These are phyloP conservation scores for Amblyteles armatorius DNA, from an alignment of 2,888 invertebrate genomes.

Conservation along the genomic window DNA sequence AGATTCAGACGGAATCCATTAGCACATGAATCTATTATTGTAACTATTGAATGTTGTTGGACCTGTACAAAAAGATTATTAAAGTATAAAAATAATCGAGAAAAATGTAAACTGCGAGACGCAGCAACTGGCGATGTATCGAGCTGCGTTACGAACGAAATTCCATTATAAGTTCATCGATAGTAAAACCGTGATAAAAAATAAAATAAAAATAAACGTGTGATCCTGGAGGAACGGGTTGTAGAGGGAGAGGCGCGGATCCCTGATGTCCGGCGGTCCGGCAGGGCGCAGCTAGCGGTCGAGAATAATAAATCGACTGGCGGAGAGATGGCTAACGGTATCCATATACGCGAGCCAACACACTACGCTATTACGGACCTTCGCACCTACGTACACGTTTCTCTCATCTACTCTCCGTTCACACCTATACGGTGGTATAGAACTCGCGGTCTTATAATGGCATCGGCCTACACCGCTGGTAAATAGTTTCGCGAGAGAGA, in stretches of 20 bases:
- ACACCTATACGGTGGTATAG: slow-evolving; percentile 47
- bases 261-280: slow-evolving; percentile 58
- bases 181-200: slow-evolving; percentile 50
- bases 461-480: slow-evolving; percentile 30
- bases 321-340: slow-evolving; percentile 64
- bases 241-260: slow-evolving; percentile 34
- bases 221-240: slow-evolving; percentile 60
- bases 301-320: slow-evolving; percentile 75
- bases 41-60: not conserved
- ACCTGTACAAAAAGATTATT: not conserved
- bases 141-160: not conserved
- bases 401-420: slow-evolving; percentile 23
- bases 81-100: not conserved
- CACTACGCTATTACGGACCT: slow-evolving; percentile 52
- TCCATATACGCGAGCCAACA: slow-evolving; percentile 31
- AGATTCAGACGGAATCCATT: not conserved
- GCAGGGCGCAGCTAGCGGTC: slow-evolving; percentile 59
- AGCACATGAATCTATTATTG: not conserved
- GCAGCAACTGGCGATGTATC: not conserved
- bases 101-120: not conserved
- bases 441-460: slow-evolving; percentile 21
- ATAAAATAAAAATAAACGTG: slow-evolving; percentile 50
- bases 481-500: slow-evolving; percentile 70
- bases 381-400: slow-evolving; percentile 46
- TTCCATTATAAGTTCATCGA: slow-evolving; percentile 59